A percentile compares a stretch with the other conserved stretches of the same genome.
These are phyloP conservation scores for Drosophila mojavensis DNA, from an alignment of 1,140 invertebrate genomes.

Conservation along the genomic window DNA sequence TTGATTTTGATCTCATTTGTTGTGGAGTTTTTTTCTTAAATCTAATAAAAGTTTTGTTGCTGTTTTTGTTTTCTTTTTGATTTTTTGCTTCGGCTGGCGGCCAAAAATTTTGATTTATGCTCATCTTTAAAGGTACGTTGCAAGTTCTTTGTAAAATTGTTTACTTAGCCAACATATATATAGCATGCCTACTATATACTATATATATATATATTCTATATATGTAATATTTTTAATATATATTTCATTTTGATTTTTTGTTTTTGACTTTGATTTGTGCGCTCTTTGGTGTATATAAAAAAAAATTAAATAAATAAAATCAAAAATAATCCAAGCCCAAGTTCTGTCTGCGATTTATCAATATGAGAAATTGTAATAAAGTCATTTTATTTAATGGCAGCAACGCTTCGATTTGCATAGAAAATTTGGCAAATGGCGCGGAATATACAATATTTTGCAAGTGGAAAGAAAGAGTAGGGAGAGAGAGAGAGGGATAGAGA, in stretches of 20 bases:
- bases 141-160: conserved; percentile 75
- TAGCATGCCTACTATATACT: conserved; percentile 25
- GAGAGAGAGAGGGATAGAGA: not conserved
- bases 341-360: not conserved
- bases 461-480: too few relatives aligned
- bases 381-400: conserved; percentile 49
- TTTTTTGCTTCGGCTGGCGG: conserved; percentile 48
- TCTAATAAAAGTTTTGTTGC: conserved; percentile 60
- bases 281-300: conserved; percentile 38
- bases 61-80: conserved; percentile 45
- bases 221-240: conserved; percentile 17
- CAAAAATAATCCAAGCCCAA: conserved; percentile 24
- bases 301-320: conserved; percentile 36
- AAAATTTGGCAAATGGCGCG: conserved; percentile 48
- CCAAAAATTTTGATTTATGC: conserved; percentile 83
- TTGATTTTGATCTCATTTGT: conserved; percentile 36
- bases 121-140: conserved; percentile 77
- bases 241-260: not conserved
- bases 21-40: conserved; percentile 47
- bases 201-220: conserved; percentile 18
- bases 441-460: conserved; percentile 16
- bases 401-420: conserved; percentile 53
- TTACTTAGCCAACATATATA: conserved; percentile 46
- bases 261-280: conserved; percentile 68
- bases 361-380: conserved; percentile 42